Base-by-base conservation (phyloP, 2,113 vertebrate species). In the Rhabdomys dilectus region DNA sequence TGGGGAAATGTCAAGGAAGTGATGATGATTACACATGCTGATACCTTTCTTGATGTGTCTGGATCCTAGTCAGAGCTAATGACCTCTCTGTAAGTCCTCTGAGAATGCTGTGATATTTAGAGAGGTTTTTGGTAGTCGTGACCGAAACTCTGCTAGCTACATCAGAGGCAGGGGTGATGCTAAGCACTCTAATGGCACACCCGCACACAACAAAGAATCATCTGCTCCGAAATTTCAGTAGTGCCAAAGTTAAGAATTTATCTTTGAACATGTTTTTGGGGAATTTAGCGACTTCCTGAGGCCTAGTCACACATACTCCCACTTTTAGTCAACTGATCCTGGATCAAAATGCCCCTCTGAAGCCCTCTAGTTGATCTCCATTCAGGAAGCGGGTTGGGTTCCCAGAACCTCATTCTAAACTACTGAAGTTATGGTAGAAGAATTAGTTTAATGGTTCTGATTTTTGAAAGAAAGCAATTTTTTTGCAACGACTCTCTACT, bases 401-500 rank as follows among this genome's bases (percentile, higher is more conserved):
- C 48, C 26, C 16, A 78, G 56, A 93, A 26, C 12, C 53, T 75
- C 88, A 75, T 85, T 94, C 87, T n/a, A 88, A 91, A 81, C n/a
- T 88, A 42, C 42, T 70, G 34, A 36, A 24, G 81, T 93, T 91
- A 72, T 85, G 92, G 95, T 92, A 95, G 62, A 84, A 82, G 56
- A 93, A 93, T 72, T 97, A 42, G n/a, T 51, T 95, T 92, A 58
- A 92, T 91, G 81, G 70, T 62, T 93, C 94, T 86, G 15, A 95
- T 73, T 95, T 89, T 95, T 51, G 51, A 96, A 96, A 96, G n/a
- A 95, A 93, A 93, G 51, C 39, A 96, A 22, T 92, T 4, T 19
- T 56, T 97, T 93, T 96, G 66, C 66, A 68, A 84, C 60, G 95
- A 81, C 12, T 94, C n/a, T n/a, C 89, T 64, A 95, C 3, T 95